These are phyloP conservation scores for Dendrophyllia cribrosa DNA, from an alignment of 64 coral and sea anemone species.

Conservation along the genomic window DNA sequence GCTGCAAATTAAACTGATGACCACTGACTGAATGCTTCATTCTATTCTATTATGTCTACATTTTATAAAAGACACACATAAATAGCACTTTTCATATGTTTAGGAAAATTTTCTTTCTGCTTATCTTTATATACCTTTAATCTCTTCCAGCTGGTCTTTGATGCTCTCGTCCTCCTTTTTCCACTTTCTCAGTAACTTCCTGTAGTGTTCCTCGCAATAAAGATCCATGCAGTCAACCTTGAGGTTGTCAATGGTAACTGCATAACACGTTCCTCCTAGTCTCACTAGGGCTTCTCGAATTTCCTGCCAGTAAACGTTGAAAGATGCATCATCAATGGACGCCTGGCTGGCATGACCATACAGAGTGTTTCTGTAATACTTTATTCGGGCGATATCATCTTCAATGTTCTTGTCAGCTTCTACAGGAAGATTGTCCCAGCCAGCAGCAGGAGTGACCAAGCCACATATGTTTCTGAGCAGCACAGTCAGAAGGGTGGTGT, in stretches of 20 bases:
- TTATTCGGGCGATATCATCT: constrained; percentile 33
- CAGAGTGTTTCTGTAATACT: constrained; percentile 13
- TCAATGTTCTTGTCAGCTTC: background rate
- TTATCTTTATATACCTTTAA: too few relatives aligned
- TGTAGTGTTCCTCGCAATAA: constrained; percentile 30
- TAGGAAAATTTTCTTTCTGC: too few relatives aligned
- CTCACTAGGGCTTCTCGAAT: constrained; percentile 28
- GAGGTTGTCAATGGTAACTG: constrained; percentile 12
- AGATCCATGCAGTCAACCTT: constrained; percentile 38
- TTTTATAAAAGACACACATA: too few relatives aligned
- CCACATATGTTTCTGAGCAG: constrained; percentile 52
- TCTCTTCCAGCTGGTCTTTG: too few relatives aligned
- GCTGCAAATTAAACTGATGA: too few relatives aligned
- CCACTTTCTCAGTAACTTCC: too few relatives aligned
- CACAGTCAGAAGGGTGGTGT: constrained; percentile 22
- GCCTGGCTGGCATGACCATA: constrained; percentile 8
- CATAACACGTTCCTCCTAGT: constrained; percentile 24
- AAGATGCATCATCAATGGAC: constrained; percentile 12
- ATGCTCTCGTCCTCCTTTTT: background rate
- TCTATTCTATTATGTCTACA: too few relatives aligned
- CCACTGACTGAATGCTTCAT: too few relatives aligned
- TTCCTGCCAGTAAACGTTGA: constrained; percentile 21
- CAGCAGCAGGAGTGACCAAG: background rate
- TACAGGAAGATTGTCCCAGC: constrained; percentile 46
- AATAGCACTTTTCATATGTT: too few relatives aligned